Base-by-base conservation (phyloP, 1,140 invertebrate species). In the Drosophila sproati region DNA sequence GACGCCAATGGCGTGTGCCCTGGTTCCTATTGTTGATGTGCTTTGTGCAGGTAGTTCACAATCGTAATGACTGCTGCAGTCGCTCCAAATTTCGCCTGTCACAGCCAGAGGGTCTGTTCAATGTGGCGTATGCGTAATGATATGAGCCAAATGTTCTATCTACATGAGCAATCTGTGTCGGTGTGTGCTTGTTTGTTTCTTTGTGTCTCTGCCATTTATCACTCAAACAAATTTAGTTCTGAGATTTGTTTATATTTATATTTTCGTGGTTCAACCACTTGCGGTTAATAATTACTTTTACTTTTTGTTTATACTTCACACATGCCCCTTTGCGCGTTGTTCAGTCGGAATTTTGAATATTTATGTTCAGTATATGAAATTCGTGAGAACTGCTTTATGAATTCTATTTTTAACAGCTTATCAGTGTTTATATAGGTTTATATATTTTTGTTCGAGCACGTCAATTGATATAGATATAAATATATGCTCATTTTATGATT, bases 11-110 rank as follows among this genome's bases (percentile, higher is more conserved):
- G 82, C 80, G 77, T 54, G 80, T 91, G 74, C 88, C 88, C 77
- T 91, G 82, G 87, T 91, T 91, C 51, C 86, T 91, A 43, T 75
- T 91, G 48, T 39, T 72, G 73, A 91, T 91, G 78, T 73, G 80
- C 56, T 64, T 81, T 78, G 39, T 91, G 52, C 87, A 91, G 88
- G 88, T 91, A 80, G 48, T 31, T 37, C 56, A 73, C 73, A 43
- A n/a, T 43, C 10, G 31, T 48, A 12, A 20, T 7, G 34, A 8
- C 37, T 31, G 43, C 57, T 70, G 48, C 61, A 80, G 41, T 50
- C 74, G 73, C 55, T 66, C 75, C 43, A 72, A 28, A 64, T 79
- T 48, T 50, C 31, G 45, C 43, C 45, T 66, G 61, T 12, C 41
- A 51, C 47, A 32, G 56, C 52, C 47, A 69, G 35, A 4, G 5